A percentile compares a stretch with the other conserved stretches of the same genome.
Evolutionary conservation across 2,888 invertebrate species (phyloP).

Genomic region (Sesamia inferens): DNA sequence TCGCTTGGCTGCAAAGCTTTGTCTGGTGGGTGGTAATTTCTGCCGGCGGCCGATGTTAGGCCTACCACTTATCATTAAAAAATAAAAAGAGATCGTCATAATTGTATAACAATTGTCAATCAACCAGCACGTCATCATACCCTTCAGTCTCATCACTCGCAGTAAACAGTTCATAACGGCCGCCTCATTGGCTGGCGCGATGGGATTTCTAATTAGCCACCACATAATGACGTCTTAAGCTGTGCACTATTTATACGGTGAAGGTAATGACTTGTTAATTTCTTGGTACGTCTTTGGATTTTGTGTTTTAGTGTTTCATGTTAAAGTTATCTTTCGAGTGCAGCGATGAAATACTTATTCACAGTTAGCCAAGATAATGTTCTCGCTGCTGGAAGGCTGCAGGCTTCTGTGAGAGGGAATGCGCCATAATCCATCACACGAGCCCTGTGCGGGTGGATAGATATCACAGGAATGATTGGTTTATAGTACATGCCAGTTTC

Average conservation of each 20-base stretch:
- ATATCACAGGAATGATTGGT: background rate
- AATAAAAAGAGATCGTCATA: background rate
- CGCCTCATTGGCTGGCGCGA: slow-evolving; percentile 46
- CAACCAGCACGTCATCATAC: slow-evolving; percentile 20
- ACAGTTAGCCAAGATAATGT: background rate
- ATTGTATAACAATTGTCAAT: slow-evolving; percentile 28
- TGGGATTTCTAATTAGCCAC: slow-evolving; percentile 56
- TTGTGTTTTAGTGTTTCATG: background rate
- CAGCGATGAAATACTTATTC: background rate
- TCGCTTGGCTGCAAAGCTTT: too few species aligned
- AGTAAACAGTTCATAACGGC: slow-evolving; percentile 53
- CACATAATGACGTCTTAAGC: slow-evolving; percentile 55
- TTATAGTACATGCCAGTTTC: background rate
- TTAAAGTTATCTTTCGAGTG: background rate
- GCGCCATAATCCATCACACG: background rate
- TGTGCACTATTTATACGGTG: slow-evolving; percentile 56
- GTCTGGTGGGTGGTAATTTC: too few species aligned
- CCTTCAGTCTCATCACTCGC: slow-evolving; percentile 17
- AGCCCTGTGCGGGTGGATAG: background rate
- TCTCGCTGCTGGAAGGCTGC: background rate
- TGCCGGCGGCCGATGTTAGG: too few species aligned
- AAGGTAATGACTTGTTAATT: slow-evolving; percentile 48
- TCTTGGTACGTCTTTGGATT: slow-evolving; percentile 37
- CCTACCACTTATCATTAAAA: too few species aligned
- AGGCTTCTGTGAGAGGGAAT: background rate